These are phyloP conservation scores for Ophiodon elongatus DNA, from an alignment of 2,113 vertebrate genomes.

Conservation along the genomic window DNA sequence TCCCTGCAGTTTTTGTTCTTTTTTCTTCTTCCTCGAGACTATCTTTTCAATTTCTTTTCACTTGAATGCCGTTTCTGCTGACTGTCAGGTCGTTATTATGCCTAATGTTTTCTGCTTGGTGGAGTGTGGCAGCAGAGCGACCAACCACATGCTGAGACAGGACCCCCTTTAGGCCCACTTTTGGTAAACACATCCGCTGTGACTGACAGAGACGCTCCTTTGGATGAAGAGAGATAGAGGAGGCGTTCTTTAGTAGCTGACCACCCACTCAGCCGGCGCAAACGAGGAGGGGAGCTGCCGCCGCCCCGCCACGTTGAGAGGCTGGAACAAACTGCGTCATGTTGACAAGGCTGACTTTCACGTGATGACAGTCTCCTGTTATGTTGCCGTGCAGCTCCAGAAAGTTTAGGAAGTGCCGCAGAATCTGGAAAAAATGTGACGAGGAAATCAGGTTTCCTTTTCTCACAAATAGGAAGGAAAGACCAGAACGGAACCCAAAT, in stretches of 20 bases:
- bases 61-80: constrained; percentile 20
- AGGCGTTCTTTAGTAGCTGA: constrained; percentile 25
- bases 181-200: constrained; percentile 33
- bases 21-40: background rate
- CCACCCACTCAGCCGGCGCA: constrained; percentile 52
- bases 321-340: constrained; percentile 21
- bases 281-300: constrained; percentile 22
- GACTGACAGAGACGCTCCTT: constrained; percentile 34
- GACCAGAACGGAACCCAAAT: background rate
- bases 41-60: constrained; percentile 7
- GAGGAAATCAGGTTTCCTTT: constrained; percentile 5
- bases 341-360: constrained; percentile 1
- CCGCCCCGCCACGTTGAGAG: constrained; percentile 11
- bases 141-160: constrained; percentile 22
- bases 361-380: constrained; percentile 39
- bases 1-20: background rate
- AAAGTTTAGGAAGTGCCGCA: background rate
- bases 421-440: background rate
- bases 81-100: constrained; percentile 4
- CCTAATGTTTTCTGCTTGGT: constrained; percentile 32
- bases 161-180: constrained; percentile 27
- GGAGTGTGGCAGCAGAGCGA: constrained; percentile 2
- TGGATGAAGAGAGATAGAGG: constrained; percentile 18
- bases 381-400: constrained; percentile 15
- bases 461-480: background rate